A percentile compares a stretch with the other conserved stretches of the same genome.
Conservation (phyloP, 2,888 invertebrate genomes). For the Nemoura dubitans region DNA sequence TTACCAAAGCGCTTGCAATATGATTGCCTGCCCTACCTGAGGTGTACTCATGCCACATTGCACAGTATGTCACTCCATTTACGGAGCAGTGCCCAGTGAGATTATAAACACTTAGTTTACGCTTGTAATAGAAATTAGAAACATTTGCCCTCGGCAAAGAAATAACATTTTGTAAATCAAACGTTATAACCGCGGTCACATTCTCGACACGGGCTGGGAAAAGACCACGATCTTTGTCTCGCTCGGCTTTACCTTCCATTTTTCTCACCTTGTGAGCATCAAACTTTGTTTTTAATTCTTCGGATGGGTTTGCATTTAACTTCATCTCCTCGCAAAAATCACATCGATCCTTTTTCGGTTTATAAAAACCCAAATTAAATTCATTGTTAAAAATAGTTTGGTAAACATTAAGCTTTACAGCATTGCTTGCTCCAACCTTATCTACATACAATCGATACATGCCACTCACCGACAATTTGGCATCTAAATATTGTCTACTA, state of each 20-base stretch:
- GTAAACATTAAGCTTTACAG: slow-evolving; percentile 49
- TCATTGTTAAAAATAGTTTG: slow-evolving; percentile 50
- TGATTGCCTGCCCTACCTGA: slow-evolving; percentile 22
- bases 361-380: slow-evolving; percentile 51
- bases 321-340: slow-evolving; percentile 27
- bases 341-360: slow-evolving; percentile 53
- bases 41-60: not conserved
- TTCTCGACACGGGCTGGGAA: no score
- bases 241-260: not conserved
- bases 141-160: not conserved
- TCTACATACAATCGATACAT: slow-evolving; percentile 50
- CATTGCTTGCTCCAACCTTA: slow-evolving; percentile 46
- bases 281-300: slow-evolving; percentile 38
- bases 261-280: not conserved
- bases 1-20: slow-evolving; percentile 17
- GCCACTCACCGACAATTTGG: slow-evolving; percentile 50
- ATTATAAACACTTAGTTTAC: slow-evolving; percentile 14
- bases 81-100: not conserved
- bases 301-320: slow-evolving; percentile 42
- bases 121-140: slow-evolving; percentile 8
- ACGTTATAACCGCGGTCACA: not conserved
- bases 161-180: slow-evolving; percentile 28
- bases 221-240: not conserved
- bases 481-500: slow-evolving; percentile 51
- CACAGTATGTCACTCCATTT: not conserved